Evolutionary conservation across 2,888 invertebrate genomes (phyloP).

Genomic region (Cosmia trapezina): DNA sequence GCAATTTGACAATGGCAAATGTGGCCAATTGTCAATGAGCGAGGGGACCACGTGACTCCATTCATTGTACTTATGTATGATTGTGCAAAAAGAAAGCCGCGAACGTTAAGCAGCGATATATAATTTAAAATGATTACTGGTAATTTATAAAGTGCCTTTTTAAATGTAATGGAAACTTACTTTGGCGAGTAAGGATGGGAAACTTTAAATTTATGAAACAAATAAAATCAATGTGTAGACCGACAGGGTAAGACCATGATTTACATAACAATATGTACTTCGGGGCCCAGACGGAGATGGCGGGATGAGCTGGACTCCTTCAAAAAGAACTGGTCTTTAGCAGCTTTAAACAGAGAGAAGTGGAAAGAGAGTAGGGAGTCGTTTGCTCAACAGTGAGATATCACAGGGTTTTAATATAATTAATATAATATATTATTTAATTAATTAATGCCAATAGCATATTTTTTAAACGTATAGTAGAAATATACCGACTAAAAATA

Average conservation of each 20-base stretch:
- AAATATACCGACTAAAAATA: constrained; percentile 2
- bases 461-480: constrained; percentile 3
- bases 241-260: background rate
- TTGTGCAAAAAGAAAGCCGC: constrained; percentile 66
- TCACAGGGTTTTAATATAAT: too few relatives aligned
- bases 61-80: constrained; percentile 70
- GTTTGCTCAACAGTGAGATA: too few relatives aligned
- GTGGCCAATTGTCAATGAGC: constrained; percentile 72
- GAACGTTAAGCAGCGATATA: constrained; percentile 68
- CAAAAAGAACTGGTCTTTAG: too few relatives aligned
- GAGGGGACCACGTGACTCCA: constrained; percentile 73
- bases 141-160: constrained; percentile 74
- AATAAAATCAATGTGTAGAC: constrained; percentile 30
- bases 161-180: constrained; percentile 66
- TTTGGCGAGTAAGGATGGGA: constrained; percentile 34
- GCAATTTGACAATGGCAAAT: constrained; percentile 77
- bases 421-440: too few relatives aligned
- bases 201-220: constrained; percentile 29
- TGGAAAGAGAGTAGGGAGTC: too few relatives aligned
- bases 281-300: too few relatives aligned
- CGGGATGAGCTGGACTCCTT: too few relatives aligned
- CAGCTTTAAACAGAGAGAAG: too few relatives aligned
- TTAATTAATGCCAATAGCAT: background rate
- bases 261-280: constrained; percentile 8
- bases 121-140: constrained; percentile 78